Conservation (phyloP, 2,797 vertebrate species). For the Megaceryle alcyon region DNA sequence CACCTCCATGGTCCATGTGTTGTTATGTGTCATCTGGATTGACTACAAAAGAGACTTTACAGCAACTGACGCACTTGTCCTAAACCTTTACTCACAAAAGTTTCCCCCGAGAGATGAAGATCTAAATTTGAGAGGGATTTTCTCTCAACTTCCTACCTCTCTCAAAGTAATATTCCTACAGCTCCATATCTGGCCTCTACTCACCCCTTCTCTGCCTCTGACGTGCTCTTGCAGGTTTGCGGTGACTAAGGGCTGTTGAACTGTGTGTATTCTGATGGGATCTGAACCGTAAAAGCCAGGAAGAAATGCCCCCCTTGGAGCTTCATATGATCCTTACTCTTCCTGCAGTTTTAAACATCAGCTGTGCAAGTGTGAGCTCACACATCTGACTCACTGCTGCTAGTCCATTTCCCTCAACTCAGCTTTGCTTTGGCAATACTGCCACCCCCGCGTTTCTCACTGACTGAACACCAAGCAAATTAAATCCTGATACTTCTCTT, state of each 20-base stretch:
- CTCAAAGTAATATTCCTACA: background rate
- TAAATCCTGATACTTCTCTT: slow-evolving; percentile 18
- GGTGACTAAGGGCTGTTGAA: background rate
- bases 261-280: background rate
- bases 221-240: background rate
- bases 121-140: background rate
- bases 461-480: slow-evolving; percentile 43
- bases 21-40: background rate
- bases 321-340: background rate
- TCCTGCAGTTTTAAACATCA: slow-evolving; percentile 22
- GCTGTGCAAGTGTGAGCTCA: slow-evolving; percentile 36
- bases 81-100: background rate
- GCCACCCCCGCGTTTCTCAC: slow-evolving; percentile 23
- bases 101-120: background rate
- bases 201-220: background rate
- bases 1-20: background rate
- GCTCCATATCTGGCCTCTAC: background rate
- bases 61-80: background rate
- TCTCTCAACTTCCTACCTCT: background rate
- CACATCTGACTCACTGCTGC: slow-evolving; percentile 38
- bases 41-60: background rate
- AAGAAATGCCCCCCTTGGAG: slow-evolving; percentile 5
- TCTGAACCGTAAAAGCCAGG: background rate
- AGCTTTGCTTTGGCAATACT: slow-evolving; percentile 49
- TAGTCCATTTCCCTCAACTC: slow-evolving; percentile 27